Evolutionary conservation across 23 tunicate species (phyloP).

Genomic region (Trididemnum miniatum): DNA sequence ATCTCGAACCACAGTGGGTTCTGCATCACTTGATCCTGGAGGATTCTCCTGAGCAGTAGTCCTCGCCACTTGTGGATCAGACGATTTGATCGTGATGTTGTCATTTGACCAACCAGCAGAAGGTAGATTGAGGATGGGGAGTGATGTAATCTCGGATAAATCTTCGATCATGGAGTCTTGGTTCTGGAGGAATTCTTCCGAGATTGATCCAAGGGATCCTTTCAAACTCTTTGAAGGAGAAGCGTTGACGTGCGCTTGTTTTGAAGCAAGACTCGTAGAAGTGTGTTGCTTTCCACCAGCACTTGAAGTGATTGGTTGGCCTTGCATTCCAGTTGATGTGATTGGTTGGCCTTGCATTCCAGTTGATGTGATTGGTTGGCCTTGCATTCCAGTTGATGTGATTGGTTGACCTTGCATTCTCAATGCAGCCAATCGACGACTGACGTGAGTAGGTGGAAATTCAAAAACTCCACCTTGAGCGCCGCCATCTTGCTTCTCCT

Average conservation of each 20-base stretch:
- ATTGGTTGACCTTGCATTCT: constrained; percentile 59
- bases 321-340: neutral
- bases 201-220: constrained; percentile 4
- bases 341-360: neutral
- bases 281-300: neutral
- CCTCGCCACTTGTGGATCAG: constrained; percentile 41
- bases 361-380: constrained; percentile 16
- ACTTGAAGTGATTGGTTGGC: neutral
- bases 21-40: constrained; percentile 17
- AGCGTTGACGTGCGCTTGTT: neutral
- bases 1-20: neutral
- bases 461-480: constrained; percentile 41
- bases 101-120: constrained; percentile 63
- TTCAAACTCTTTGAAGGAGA: neutral
- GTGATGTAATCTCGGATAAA: constrained; percentile 25
- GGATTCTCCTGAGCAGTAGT: constrained; percentile 2
- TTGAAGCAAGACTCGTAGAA: neutral
- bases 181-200: neutral
- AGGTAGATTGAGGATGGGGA: constrained; percentile 52
- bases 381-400: constrained; percentile 43
- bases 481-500: neutral
- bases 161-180: neutral
- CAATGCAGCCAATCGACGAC: constrained; percentile 76
- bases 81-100: constrained; percentile 12
- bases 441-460: constrained; percentile 73